Evolutionary conservation across 2,797 vertebrate species (phyloP), one percentile per base, ranked within the genome.

Genomic region (Sebastolobus alascanus): DNA sequence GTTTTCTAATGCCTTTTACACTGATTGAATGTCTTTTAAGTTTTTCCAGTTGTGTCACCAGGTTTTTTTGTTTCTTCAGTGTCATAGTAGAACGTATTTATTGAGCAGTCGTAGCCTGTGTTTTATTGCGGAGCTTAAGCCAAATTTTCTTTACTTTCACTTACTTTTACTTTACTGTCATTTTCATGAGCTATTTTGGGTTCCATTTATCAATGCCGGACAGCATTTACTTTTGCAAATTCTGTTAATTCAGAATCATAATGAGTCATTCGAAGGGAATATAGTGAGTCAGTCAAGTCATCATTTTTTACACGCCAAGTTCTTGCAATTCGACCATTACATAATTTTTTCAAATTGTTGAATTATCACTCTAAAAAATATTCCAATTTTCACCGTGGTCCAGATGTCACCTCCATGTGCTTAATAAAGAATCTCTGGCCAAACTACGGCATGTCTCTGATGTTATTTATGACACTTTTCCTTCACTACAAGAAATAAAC

Each of bases 1-100:
- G 68, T 79, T 90, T 92, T 91, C 64, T 88, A 84, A 79, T 18
- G 65, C 64, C 58, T 89, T 90, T 85, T 84, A 82, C 81, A 83
- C 71, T 46, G 31, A 83, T 13, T 68, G 29, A 71, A 67, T 43
- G 56, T 43, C n/a, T 73, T 54, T 55, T n/a, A 1, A 8, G 6
- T 55, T 60, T 68, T 14, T 52, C 43, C 5, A 50, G 1, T 27
- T 27, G 14, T 60, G 43, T 63, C 20, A 46, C 20, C 22, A 35
- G 12, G 7, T 59, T 10, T 68, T 38, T 27, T 18, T 35, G 20
- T 77, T 79, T 59, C 35, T 14, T 27, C 20, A 11, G 33, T 52
- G 70, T 68, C 11, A 5, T 46, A 8, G 50, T 54, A n/a, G 1
- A 73, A 31, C n/a, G 12, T 90, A 90, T 89, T 90, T 91, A 87